Evolutionary conservation across 2,888 invertebrate genomes (phyloP), one percentile per base, ranked within the genome.

Genomic region (Fragum sueziense): DNA sequence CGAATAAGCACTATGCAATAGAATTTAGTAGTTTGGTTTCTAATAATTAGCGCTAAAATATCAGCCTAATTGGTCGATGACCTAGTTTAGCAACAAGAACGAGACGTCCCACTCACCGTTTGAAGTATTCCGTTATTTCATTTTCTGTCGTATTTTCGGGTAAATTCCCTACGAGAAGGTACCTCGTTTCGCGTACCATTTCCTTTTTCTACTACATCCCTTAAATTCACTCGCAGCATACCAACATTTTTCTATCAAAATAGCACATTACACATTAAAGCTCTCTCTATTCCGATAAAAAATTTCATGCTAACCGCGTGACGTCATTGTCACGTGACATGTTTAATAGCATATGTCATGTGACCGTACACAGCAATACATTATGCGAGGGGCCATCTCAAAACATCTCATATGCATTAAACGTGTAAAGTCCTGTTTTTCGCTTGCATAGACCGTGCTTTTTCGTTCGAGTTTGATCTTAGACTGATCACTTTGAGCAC

Each of bases 151-250:
- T 97, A 96, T 97, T 98, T 96, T 98, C 98, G 96, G 98, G 98
- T 96, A 99, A 97, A 96, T 98, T 98, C 96, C 98, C 98, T 96
- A 99, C 98, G 97, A 98, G 98, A 96, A 99, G 97, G 96, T 99
- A 98, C 96, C 98, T 97, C 96, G 98, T 98, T 97, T 98, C 98
- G 97, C 98, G 98, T 96, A 99, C 98, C 99, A 99, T 99, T 82
- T 86, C 89, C 78, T 86, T 79, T 76, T 68, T 82, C 54, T 86
- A 71, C 86, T 88, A 86, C 86, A 86, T 88, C 82, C 84, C 85
- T 80, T 82, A 70, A 47, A 61, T 80, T 80, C 76, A 78, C 77
- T 84, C 80, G 73, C 72, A 84, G 80, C 84, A 84, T 82, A 80
- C 82, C 82, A 79, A 84, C 81, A 82, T 80, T 82, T 82, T 84